A percentile compares a stretch with the other conserved stretches of the same genome.
phyloP scores from a whole-genome alignment of 1,140 invertebrate species.

The Ooceraea biroi region DNA sequence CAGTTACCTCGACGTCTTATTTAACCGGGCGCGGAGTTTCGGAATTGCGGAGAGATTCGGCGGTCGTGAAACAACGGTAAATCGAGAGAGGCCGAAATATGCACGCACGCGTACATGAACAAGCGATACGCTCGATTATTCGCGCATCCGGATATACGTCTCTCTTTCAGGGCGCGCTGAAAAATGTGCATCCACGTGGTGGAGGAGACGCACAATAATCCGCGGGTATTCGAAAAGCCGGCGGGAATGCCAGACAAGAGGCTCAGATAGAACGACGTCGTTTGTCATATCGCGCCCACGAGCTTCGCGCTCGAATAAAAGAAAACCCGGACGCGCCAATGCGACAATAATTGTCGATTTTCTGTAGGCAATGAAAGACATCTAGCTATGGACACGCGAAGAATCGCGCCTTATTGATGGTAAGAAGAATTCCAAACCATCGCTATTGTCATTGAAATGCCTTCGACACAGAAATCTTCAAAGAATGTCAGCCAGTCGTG shows the following conservation, averaged over 20 bases:
- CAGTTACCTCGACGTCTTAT: background rate
- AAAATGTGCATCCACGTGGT: conserved; percentile 7
- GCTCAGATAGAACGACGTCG: background rate
- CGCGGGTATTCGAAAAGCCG: background rate
- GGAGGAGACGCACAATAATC: conserved; percentile 12
- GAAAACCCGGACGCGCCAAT: background rate
- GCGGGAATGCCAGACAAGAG: background rate
- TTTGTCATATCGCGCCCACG: conserved; percentile 39
- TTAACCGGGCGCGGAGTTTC: background rate
- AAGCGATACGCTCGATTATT: background rate
- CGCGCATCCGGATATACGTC: background rate
- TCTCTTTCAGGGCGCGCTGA: conserved; percentile 13
- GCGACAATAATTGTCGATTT: conserved; percentile 46
- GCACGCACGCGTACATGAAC: background rate
- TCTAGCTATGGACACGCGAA: background rate
- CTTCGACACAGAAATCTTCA: background rate
- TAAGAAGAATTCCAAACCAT: background rate
- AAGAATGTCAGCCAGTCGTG: background rate
- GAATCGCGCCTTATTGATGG: background rate
- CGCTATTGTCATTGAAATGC: conserved; percentile 6
- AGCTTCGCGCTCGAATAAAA: background rate
- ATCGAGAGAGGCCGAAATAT: background rate
- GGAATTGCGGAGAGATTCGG: background rate
- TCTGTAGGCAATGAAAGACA: conserved; percentile 5
- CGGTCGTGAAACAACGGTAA: conserved; percentile 18